Evolutionary conservation across 2,797 vertebrate genomes (phyloP).

Genomic region (Moxostoma hubbsi): DNA sequence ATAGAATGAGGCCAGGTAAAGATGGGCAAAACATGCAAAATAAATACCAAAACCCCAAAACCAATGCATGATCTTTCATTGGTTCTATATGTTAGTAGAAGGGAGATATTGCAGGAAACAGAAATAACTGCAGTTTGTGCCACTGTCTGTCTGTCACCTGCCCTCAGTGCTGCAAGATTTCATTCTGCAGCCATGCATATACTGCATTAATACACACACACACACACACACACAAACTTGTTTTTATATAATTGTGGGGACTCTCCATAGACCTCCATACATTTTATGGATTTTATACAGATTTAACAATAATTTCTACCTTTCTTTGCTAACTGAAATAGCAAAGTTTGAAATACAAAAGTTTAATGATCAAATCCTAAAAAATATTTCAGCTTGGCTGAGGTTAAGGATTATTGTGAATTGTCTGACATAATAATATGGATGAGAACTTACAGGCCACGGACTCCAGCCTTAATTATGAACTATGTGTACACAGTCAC

Average conservation of each 20-base stretch:
- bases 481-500: conserved; percentile 58
- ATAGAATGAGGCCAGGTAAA: background rate
- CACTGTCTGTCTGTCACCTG: conserved; percentile 27
- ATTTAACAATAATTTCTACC: no score
- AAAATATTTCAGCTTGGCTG: background rate
- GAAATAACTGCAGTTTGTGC: background rate
- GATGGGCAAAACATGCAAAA: conserved; percentile 1
- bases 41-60: background rate
- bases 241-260: background rate
- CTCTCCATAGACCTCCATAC: no score
- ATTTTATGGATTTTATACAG: no score
- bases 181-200: conserved; percentile 26
- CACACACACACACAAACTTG: conserved; percentile 6
- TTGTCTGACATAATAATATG: background rate
- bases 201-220: background rate
- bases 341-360: background rate
- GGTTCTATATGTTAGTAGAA: background rate
- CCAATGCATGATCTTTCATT: background rate
- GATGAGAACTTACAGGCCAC: conserved; percentile 8
- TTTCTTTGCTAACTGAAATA: background rate
- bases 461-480: conserved; percentile 69
- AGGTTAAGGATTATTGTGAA: background rate
- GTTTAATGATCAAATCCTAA: background rate
- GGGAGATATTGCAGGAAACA: background rate
- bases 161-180: conserved; percentile 34